Conservation (phyloP, 2,113 vertebrate species). For the Amblyopsis rosae region DNA sequence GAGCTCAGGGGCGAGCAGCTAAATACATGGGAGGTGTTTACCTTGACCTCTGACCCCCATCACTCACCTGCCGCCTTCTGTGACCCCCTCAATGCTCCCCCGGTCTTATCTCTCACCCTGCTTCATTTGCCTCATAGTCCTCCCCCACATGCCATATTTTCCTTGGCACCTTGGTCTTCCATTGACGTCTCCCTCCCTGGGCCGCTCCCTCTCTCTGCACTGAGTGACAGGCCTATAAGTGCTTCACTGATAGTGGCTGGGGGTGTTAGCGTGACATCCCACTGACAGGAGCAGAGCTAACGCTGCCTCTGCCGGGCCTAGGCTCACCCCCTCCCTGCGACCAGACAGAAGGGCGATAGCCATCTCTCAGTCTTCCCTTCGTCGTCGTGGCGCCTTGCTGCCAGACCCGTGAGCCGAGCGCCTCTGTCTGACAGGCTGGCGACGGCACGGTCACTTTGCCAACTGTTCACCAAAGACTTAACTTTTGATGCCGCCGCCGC, state of each 20-base stretch:
- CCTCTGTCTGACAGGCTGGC: constrained; percentile 31
- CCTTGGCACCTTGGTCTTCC: constrained; percentile 53
- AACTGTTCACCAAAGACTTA: constrained; percentile 62
- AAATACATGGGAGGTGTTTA: constrained; percentile 43
- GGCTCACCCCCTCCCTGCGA: constrained; percentile 25
- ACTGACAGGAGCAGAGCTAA: constrained; percentile 67
- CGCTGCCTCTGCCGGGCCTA: constrained; percentile 33
- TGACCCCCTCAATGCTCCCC: constrained; percentile 38
- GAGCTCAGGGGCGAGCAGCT: constrained; percentile 18
- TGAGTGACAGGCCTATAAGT: constrained; percentile 81
- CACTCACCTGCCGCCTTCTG: constrained; percentile 42
- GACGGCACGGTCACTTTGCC: constrained; percentile 59
- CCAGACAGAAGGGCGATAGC: constrained; percentile 41
- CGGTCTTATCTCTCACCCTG: constrained; percentile 33
- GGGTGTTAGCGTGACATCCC: constrained; percentile 75
- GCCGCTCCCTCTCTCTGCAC: constrained; percentile 41
- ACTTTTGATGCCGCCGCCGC: constrained; percentile 46
- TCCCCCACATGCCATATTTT: constrained; percentile 54
- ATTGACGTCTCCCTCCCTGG: constrained; percentile 27
- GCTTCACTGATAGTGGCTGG: constrained; percentile 70
- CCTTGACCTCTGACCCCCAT: constrained; percentile 55
- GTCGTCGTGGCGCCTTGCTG: constrained; percentile 20
- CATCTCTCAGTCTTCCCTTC: constrained; percentile 31
- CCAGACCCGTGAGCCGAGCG: constrained; percentile 45
- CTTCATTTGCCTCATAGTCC: constrained; percentile 36